Evolutionary conservation across 2,888 invertebrate genomes (phyloP).

Genomic region (Stegophylla sp.): DNA sequence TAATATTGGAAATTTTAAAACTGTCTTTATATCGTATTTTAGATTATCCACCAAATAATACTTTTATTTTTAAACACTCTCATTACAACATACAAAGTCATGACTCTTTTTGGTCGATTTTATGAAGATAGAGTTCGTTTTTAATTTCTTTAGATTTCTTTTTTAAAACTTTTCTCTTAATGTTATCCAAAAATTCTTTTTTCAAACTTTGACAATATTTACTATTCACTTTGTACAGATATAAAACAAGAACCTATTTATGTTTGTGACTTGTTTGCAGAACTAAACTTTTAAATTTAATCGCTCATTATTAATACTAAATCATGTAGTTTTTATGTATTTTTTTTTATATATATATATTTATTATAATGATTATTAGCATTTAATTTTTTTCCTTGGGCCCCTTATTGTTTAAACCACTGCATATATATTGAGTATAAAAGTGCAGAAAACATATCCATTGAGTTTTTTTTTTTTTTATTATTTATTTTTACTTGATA

Average conservation of each 20-base stretch:
- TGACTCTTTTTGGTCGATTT: constrained; percentile 7
- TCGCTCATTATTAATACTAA: constrained; percentile 48
- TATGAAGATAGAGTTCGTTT: background rate
- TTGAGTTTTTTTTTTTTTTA: constrained; percentile 30
- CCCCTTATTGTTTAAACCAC: constrained; percentile 33
- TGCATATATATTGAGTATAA: constrained; percentile 21
- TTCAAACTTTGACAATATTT: constrained; percentile 50
- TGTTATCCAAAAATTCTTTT: constrained; percentile 5
- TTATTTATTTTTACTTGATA: constrained; percentile 24
- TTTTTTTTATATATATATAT: constrained; percentile 15
- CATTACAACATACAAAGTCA: constrained; percentile 17
- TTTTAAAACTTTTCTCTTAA: background rate
- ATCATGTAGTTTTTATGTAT: constrained; percentile 33
- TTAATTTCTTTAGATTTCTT: background rate
- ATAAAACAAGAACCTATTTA: constrained; percentile 25
- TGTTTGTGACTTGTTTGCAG: constrained; percentile 49
- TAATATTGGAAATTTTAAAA: constrained; percentile 33
- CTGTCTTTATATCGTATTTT: constrained; percentile 39
- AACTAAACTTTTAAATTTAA: constrained; percentile 42
- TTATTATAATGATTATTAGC: constrained; percentile 21
- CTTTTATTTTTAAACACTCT: constrained; percentile 24
- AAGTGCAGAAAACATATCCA: constrained; percentile 50
- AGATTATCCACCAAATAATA: constrained; percentile 30
- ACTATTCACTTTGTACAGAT: constrained; percentile 33
- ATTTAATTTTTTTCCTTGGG: constrained; percentile 19